These are phyloP conservation scores for Phrynocephalus guinanensis DNA, from an alignment of 2,797 vertebrate species.

Conservation along the genomic window DNA sequence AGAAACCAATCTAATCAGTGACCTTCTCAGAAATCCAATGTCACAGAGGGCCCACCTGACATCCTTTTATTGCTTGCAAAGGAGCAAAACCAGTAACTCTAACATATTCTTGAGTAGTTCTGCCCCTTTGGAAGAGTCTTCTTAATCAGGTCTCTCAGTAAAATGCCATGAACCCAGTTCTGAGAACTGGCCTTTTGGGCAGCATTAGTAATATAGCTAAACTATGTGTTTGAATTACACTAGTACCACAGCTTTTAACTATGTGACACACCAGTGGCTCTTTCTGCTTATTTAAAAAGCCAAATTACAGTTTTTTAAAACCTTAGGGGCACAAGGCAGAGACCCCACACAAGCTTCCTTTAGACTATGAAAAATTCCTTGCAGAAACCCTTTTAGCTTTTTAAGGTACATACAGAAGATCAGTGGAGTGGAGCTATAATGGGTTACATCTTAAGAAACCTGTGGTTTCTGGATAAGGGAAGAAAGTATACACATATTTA, in stretches of 20 bases:
- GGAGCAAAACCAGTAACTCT: accelerated
- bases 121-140: background rate
- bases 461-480: background rate
- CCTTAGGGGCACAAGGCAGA: background rate
- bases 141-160: background rate
- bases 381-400: background rate
- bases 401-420: background rate
- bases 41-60: background rate
- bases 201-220: background rate
- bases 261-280: background rate
- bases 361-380: background rate
- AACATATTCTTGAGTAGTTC: accelerated
- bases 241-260: conserved; percentile 15
- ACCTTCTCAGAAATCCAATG: background rate
- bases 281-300: conserved; percentile 16
- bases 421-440: background rate
- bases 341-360: background rate
- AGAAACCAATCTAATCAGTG: accelerated
- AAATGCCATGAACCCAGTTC: background rate
- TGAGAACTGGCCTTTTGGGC: conserved; percentile 3
- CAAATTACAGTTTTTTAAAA: background rate
- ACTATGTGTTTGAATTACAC: conserved; percentile 4
- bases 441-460: background rate
- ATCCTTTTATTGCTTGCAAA: background rate
- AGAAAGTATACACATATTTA: background rate